Evolutionary conservation across 2,888 invertebrate species (phyloP).

Genomic region (Scaptomyza reducta): DNA sequence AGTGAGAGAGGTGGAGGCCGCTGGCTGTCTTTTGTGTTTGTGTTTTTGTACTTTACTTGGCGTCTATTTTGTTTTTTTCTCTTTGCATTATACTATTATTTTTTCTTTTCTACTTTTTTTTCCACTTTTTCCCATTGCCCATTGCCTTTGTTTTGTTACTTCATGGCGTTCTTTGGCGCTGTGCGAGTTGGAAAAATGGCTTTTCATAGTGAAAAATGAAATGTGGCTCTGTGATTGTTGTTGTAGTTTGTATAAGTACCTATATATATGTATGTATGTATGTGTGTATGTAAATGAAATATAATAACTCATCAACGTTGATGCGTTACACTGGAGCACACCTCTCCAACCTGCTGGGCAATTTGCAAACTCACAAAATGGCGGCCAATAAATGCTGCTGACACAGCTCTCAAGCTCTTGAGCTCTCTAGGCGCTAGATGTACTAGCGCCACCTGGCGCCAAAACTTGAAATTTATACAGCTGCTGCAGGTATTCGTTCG

Average conservation of each 20-base stretch:
- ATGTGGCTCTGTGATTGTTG: constrained; percentile 48
- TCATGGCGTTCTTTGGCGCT: constrained; percentile 52
- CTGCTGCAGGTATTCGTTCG: neutral
- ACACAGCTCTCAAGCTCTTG: constrained; percentile 9
- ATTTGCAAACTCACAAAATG: constrained; percentile 53
- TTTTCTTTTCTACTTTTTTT: constrained; percentile 23
- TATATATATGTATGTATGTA: neutral
- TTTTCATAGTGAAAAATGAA: constrained; percentile 66
- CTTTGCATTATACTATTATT: constrained; percentile 17
- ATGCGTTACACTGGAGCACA: constrained; percentile 37
- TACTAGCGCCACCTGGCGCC: constrained; percentile 55
- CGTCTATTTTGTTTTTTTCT: constrained; percentile 53
- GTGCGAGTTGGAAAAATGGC: constrained; percentile 62
- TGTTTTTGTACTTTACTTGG: constrained; percentile 55
- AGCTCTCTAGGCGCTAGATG: constrained; percentile 7
- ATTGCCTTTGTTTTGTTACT: constrained; percentile 64
- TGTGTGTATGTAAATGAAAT: constrained; percentile 37
- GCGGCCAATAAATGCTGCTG: constrained; percentile 34
- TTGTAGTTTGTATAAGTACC: constrained; percentile 19
- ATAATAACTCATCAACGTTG: constrained; percentile 57
- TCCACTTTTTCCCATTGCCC: constrained; percentile 40
- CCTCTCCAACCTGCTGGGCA: constrained; percentile 37
- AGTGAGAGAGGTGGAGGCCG: constrained; percentile 14
- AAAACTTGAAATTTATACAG: constrained; percentile 8
- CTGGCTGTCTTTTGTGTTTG: constrained; percentile 60